These are phyloP conservation scores for Echeneis naucrates DNA, from an alignment of 2,797 vertebrate species.

Conservation along the genomic window DNA sequence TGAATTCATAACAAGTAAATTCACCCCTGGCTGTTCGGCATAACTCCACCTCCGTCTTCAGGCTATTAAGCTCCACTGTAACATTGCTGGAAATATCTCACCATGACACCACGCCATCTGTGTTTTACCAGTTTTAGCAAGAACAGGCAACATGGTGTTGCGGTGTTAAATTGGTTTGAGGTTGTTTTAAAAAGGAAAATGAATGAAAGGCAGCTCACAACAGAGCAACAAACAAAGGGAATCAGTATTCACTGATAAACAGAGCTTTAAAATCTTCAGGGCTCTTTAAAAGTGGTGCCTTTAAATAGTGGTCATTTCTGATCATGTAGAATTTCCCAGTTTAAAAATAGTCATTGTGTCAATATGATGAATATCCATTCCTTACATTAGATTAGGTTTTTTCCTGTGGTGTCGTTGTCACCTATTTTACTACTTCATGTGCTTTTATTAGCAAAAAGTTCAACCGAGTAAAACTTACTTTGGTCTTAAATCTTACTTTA, in stretches of 20 bases:
- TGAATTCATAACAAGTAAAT: conserved; percentile 17
- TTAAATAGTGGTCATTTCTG: background rate
- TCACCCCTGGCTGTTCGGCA: conserved; percentile 31
- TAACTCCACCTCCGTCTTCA: conserved; percentile 30
- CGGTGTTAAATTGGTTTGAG: conserved; percentile 42
- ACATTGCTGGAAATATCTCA: conserved; percentile 56
- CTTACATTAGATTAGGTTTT: background rate
- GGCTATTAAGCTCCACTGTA: conserved; percentile 45
- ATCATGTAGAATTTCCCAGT: background rate
- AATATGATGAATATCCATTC: background rate
- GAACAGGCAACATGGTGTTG: conserved; percentile 47
- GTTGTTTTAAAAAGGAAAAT: conserved; percentile 45
- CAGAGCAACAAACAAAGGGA: conserved; percentile 17
- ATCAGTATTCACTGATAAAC: background rate
- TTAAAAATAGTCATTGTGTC: background rate
- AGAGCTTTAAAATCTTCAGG: background rate
- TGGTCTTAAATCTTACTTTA: background rate
- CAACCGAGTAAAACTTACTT: background rate
- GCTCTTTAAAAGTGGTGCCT: background rate
- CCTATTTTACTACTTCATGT: background rate
- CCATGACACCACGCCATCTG: conserved; percentile 64
- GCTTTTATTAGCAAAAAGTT: background rate
- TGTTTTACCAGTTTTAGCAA: conserved; percentile 58
- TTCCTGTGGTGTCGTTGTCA: no score
- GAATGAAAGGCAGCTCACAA: conserved; percentile 30